A percentile compares a stretch with the other conserved stretches of the same genome.
Conservation (phyloP, 2,888 invertebrate species). For the Caenorhabditis sinica region DNA sequence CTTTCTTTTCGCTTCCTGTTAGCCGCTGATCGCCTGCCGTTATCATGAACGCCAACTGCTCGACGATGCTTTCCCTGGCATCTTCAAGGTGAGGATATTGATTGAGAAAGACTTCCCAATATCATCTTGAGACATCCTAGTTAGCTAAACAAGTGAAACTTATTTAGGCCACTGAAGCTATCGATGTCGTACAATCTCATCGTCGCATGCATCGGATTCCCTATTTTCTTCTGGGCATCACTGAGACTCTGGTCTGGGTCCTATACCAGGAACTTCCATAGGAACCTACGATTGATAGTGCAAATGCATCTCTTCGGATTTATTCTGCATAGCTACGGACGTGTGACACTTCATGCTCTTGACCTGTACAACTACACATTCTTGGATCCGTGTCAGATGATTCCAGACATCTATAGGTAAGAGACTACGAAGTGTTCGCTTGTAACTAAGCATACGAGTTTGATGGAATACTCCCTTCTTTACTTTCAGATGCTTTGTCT, state of each 20-base stretch:
- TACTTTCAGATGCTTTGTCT: conserved; percentile 48
- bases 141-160: background rate
- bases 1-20: background rate
- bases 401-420: conserved; percentile 49
- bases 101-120: background rate
- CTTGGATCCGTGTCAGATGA: conserved; percentile 41
- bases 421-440: background rate
- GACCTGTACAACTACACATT: conserved; percentile 53
- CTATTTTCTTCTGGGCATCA: conserved; percentile 33
- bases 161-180: conserved; percentile 14
- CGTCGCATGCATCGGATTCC: background rate
- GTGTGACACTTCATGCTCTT: conserved; percentile 40
- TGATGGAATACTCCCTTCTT: too few species aligned
- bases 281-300: conserved; percentile 19
- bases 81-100: conserved; percentile 19
- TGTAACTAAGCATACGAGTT: too few species aligned
- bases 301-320: conserved; percentile 54
- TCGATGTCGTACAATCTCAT: conserved; percentile 36
- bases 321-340: conserved; percentile 36
- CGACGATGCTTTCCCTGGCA: conserved; percentile 6
- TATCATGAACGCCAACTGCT: conserved; percentile 40
- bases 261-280: conserved; percentile 22
- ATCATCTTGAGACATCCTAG: background rate
- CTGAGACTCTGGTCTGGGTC: conserved; percentile 11
- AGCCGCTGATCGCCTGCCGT: background rate